Evolutionary conservation across 2,888 invertebrate genomes (phyloP), one percentile per base, ranked within the genome.

Genomic region (Diaphora mendica): DNA sequence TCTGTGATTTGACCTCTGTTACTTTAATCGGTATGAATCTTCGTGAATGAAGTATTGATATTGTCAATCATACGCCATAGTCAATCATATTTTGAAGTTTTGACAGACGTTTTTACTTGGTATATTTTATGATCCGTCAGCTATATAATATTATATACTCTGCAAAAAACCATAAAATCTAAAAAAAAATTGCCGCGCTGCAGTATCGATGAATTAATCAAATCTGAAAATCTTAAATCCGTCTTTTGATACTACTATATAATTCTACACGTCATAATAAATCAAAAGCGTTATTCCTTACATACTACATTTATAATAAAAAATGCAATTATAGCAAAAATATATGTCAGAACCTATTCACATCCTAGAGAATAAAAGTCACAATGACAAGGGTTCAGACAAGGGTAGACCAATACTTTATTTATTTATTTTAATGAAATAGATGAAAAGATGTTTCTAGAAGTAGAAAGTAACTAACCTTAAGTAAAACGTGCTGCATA

Each of bases 1-100:
- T 39, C 13, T 75, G 68, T 74, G 73, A 72, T 74, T 77, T 76
- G 73, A 81, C 73, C 85, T 73, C 74, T 73, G 73, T 73, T 74
- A 68, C 75, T 68, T 77, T 74, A 77, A 79, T 71, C 77, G 73
- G 64, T 77, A 68, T 77, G 72, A 70, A 70, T 42, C 70, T 73
- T 70, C 74, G 13, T 59, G 13, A 59, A 59, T 62, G 62, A 62
- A 55, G 55, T 33, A 59, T 35, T 67, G 55, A 44, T 35, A 33
- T 48, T 42, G 33, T 48, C 20, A 72, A 72, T 65, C 23, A 66
- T 59, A 2, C 33, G 7, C 17, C 20, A 62, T 7, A 62, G 30
- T 62, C 62, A 62, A 17, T 62, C 30, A 62, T 30, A 15, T 62
- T 7, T 5, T 17, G 30, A 17, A 62, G 30, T 62, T 62, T 30